phyloP scores from a whole-genome alignment of 1,140 invertebrate genomes.

The Brachionus koreanus region DNA sequence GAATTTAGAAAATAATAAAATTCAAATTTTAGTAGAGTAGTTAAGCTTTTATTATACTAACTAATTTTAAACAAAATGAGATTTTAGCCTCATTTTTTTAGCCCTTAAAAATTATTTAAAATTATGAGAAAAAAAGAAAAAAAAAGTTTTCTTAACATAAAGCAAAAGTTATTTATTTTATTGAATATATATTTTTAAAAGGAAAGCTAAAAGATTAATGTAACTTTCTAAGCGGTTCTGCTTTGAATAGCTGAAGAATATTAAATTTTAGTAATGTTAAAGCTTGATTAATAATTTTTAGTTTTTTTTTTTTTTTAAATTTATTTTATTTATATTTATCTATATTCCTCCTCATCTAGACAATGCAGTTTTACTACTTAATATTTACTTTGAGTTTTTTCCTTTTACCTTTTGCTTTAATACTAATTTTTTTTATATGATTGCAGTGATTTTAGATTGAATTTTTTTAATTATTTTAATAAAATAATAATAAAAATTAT shows the following conservation, averaged over 20 bases:
- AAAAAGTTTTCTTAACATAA: not conserved
- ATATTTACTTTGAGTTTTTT: not conserved
- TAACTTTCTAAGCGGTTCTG: not conserved
- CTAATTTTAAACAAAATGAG: not conserved
- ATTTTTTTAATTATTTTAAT: not conserved
- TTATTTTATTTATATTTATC: not conserved
- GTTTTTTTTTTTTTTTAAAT: not conserved
- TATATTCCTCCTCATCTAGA: not conserved
- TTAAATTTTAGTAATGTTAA: not conserved
- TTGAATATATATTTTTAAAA: not conserved
- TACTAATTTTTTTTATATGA: not conserved
- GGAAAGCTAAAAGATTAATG: not conserved
- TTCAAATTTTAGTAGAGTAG: constrained; percentile 2
- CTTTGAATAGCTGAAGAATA: not conserved
- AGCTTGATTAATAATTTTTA: not conserved
- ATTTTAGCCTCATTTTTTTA: not conserved
- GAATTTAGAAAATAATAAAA: not conserved
- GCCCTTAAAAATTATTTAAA: not conserved
- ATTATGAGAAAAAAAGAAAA: not conserved
- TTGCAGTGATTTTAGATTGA: not conserved
- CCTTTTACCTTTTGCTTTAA: not conserved
- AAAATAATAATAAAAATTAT: not conserved
- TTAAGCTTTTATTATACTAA: not conserved
- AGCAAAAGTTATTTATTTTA: not conserved
- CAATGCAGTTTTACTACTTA: not conserved